Percentiles rank a stretch among this genome's conserved stretches.
Evolutionary conservation across 30 jellyfish, hydroid and myxozoan genomes (phyloP).

Genomic region (Turritopsis rubra): DNA sequence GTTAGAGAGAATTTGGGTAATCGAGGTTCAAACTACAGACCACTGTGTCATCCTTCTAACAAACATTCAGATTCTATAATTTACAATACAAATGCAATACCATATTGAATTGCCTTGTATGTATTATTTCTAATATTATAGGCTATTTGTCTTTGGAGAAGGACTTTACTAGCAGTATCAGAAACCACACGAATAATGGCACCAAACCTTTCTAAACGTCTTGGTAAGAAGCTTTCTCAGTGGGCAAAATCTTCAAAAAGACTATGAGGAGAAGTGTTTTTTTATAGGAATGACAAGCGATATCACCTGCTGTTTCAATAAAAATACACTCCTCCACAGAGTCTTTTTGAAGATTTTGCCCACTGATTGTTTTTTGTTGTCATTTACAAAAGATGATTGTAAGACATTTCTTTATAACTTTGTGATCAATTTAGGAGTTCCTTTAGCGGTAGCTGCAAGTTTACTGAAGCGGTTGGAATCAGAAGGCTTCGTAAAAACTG

Average conservation of each 20-base stretch:
- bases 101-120: background rate
- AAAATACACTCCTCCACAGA: too few relatives aligned
- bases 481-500: constrained; percentile 69
- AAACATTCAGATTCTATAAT: too few relatives aligned
- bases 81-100: too few relatives aligned
- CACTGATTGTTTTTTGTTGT: background rate
- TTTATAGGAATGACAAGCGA: too few relatives aligned
- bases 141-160: constrained; percentile 92
- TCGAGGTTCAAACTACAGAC: too few relatives aligned
- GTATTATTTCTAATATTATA: constrained; percentile 10
- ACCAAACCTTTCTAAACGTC: constrained; percentile 54
- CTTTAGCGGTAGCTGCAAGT: constrained; percentile 45
- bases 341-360: too few relatives aligned
- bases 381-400: background rate
- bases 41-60: too few relatives aligned
- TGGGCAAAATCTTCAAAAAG: too few relatives aligned
- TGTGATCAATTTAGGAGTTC: constrained; percentile 48
- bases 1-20: too few relatives aligned
- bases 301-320: too few relatives aligned
- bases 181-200: constrained; percentile 75
- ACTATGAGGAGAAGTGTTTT: too few relatives aligned
- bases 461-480: constrained; percentile 61
- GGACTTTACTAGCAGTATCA: constrained; percentile 58
- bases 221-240: constrained; percentile 64
- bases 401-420: background rate